These are phyloP conservation scores for Enoplosus armatus DNA, from an alignment of 2,797 vertebrate species.

Conservation along the genomic window DNA sequence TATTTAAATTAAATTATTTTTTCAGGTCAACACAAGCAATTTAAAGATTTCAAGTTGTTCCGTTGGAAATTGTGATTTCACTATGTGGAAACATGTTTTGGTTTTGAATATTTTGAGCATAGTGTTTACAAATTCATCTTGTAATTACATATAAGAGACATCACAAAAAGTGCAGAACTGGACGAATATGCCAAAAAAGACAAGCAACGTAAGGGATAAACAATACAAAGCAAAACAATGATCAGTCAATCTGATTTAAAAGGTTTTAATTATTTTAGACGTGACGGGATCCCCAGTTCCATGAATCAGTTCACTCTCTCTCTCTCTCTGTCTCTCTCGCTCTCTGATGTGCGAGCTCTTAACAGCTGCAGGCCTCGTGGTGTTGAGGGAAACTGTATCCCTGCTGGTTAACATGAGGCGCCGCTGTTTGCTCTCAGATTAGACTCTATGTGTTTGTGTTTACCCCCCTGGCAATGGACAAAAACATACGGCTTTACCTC, in stretches of 20 bases:
- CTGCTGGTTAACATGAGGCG: slow-evolving; percentile 66
- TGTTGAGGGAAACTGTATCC: slow-evolving; percentile 57
- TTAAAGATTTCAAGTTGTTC: neutral
- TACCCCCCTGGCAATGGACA: slow-evolving; percentile 67
- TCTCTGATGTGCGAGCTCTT: slow-evolving; percentile 20
- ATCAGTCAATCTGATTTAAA: neutral
- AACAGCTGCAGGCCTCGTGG: slow-evolving; percentile 39
- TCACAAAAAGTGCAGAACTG: neutral
- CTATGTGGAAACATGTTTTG: too few species aligned
- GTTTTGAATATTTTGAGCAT: neutral
- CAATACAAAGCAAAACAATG: neutral
- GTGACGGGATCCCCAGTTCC: neutral
- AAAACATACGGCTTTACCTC: slow-evolving; percentile 58
- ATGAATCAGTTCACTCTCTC: neutral
- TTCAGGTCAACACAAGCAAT: neutral
- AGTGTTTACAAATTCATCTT: neutral
- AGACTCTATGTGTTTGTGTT: slow-evolving; percentile 71
- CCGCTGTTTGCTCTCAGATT: slow-evolving; percentile 71
- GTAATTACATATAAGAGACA: neutral
- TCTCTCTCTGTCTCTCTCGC: neutral
- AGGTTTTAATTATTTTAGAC: neutral
- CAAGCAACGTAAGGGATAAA: neutral
- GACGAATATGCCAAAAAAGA: neutral
- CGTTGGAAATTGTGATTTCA: neutral
- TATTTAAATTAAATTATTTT: neutral